Conservation (phyloP, 2,113 vertebrate genomes). For the Malurus alboscapulatus region DNA sequence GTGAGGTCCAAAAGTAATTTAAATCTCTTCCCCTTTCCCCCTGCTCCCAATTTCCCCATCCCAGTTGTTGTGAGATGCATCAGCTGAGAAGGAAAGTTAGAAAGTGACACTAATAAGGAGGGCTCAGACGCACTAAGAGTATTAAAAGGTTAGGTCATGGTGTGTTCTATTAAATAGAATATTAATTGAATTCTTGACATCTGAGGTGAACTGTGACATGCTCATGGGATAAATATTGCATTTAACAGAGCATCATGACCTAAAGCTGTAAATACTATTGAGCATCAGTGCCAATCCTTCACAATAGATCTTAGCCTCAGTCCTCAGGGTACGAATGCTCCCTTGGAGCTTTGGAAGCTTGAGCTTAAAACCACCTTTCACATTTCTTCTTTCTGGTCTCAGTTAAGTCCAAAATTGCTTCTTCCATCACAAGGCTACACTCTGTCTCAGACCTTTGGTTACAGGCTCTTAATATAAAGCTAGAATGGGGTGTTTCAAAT, state of each 20-base stretch:
- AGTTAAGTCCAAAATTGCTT: not conserved
- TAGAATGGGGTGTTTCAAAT: not conserved
- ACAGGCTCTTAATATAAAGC: not conserved
- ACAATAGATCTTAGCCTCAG: not conserved
- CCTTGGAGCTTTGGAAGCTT: slow-evolving; percentile 34
- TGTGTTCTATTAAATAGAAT: slow-evolving; percentile 52
- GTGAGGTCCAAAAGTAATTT: slow-evolving; percentile 39
- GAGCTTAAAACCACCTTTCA: not conserved
- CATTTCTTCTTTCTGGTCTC: slow-evolving; percentile 15
- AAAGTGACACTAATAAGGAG: slow-evolving; percentile 36
- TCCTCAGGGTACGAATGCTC: not conserved
- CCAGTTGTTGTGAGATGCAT: slow-evolving; percentile 17
- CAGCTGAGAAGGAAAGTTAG: slow-evolving; percentile 41
- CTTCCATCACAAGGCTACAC: not conserved
- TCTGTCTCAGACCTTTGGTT: not conserved
- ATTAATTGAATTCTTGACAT: slow-evolving; percentile 61
- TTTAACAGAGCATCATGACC: slow-evolving; percentile 46
- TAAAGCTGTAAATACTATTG: slow-evolving; percentile 29
- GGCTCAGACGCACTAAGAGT: slow-evolving; percentile 26
- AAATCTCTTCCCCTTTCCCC: not conserved
- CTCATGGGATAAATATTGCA: slow-evolving; percentile 52
- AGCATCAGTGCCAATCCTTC: slow-evolving; percentile 2
- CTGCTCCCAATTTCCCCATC: slow-evolving; percentile 13
- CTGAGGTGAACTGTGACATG: slow-evolving; percentile 50
- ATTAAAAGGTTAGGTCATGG: slow-evolving; percentile 52